Base-by-base conservation (phyloP, 2,113 vertebrate genomes). In the Illadopsis cleaveri region DNA sequence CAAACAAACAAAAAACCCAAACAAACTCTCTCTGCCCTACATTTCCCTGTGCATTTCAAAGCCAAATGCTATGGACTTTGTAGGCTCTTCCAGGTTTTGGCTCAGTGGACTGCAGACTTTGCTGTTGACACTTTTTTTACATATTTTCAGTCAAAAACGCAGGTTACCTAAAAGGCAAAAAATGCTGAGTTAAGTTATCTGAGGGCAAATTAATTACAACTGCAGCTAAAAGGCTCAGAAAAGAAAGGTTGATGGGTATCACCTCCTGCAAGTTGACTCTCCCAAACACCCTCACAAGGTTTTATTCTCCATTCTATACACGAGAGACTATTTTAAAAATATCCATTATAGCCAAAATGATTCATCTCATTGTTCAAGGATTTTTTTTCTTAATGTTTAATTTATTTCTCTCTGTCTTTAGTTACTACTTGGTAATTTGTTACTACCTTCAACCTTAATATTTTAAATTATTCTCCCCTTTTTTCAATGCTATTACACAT, bases 391-490 rank as follows among this genome's bases (percentile, higher is more conserved):
- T 76, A 73, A 90, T 77, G 62, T 87, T 90, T 93, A 92, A 97
- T 97, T 97, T 96, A 93, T 86, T 82, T 66, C 45, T 84, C 56
- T 54, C 69, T 86, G 84, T 83, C 86, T 31, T 90, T 60, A 69
- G 65, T 79, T 95, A 90, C 70, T 80, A 51, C 62, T 89, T 70
- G 42, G 77, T 72, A 94, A 96, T 91, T 93, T 93, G 57, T 92
- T 80, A 89, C 71, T 89, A 48, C 47, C 70, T 79, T 96, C 92
- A 82, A 81, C 79, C 82, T 93, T 92, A 84, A 76, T 82, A 86
- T 76, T 85, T 96, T 88, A 90, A 93, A 96, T 94, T 72, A 91
- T 93, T 95, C 81, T 60, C 50, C 10, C 37, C 17, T 87, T 89
- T 95, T 93, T 68, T 45, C 69, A 94, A 73, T 78, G 64, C 40